Evolutionary conservation across 2,888 invertebrate genomes (phyloP).

Genomic region (Torymus tubicola): DNA sequence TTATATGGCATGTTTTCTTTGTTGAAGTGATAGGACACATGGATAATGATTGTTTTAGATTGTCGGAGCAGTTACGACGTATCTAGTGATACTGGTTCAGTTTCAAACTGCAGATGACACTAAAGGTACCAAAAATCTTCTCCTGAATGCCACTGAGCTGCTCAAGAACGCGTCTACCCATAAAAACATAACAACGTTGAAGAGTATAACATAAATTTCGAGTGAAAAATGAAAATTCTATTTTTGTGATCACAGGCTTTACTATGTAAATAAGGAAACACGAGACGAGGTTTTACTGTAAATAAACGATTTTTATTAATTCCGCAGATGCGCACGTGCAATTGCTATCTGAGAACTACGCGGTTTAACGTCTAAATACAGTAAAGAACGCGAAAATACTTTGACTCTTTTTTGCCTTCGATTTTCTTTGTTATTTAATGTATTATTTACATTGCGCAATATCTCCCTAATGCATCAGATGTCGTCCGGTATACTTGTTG

Average conservation of each 20-base stretch:
- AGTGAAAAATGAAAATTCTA: too few species aligned
- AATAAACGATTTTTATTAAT: conserved; percentile 61
- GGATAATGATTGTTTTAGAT: conserved; percentile 72
- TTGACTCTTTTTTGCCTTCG: conserved; percentile 54
- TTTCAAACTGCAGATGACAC: conserved; percentile 79
- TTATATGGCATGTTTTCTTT: background rate
- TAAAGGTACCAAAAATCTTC: conserved; percentile 62
- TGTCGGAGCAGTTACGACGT: conserved; percentile 80
- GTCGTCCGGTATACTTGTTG: conserved; percentile 42
- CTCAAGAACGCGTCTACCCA: conserved; percentile 64
- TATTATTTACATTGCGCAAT: conserved; percentile 49
- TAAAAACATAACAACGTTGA: conserved; percentile 56
- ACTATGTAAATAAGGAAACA: conserved; percentile 16
- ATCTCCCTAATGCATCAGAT: conserved; percentile 42
- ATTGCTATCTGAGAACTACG: conserved; percentile 58
- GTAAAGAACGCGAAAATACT: conserved; percentile 63
- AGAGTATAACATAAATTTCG: background rate
- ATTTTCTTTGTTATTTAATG: conserved; percentile 51
- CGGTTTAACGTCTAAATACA: conserved; percentile 58
- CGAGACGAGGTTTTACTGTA: conserved; percentile 46
- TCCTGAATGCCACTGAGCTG: conserved; percentile 69
- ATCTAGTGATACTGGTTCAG: conserved; percentile 80
- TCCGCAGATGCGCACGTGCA: conserved; percentile 60
- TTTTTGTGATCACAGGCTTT: too few species aligned
- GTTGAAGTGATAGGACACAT: too few species aligned